These are phyloP conservation scores for Octonoba sinensis DNA, from an alignment of 2,888 invertebrate species.

Conservation along the genomic window DNA sequence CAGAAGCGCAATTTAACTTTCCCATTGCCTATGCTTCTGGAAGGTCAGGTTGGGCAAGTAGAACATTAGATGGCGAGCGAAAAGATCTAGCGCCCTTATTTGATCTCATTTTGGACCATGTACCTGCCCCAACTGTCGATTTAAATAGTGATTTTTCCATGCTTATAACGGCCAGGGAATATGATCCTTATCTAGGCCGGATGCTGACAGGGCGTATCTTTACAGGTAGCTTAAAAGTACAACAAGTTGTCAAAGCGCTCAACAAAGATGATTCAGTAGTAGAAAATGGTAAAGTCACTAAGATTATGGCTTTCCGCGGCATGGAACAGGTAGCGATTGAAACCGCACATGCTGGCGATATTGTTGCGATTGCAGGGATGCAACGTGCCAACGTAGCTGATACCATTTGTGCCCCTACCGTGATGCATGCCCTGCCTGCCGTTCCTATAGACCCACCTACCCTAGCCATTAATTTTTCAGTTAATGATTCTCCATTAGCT, in stretches of 20 bases:
- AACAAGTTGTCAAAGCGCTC: neutral
- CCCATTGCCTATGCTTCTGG: constrained; percentile 5
- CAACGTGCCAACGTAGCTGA: neutral
- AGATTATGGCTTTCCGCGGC: neutral
- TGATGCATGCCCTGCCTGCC: neutral
- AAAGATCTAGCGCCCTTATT: constrained; percentile 9
- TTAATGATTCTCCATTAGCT: constrained; percentile 4
- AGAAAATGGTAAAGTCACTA: neutral
- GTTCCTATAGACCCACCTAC: neutral
- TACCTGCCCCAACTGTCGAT: neutral
- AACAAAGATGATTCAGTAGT: neutral
- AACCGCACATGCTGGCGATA: neutral
- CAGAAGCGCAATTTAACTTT: constrained; percentile 1
- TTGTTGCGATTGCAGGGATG: neutral
- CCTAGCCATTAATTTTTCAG: neutral
- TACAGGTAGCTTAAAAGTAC: neutral
- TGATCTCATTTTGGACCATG: neutral
- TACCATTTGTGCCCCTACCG: neutral
- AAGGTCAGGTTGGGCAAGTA: neutral
- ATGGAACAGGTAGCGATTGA: neutral
- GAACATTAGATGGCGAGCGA: no score
- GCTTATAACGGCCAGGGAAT: neutral
- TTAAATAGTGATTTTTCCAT: neutral
- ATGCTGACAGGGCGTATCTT: neutral
- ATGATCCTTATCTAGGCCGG: neutral